phyloP scores from a whole-genome alignment of 1,140 invertebrate genomes.

The Latrodectus geometricus region DNA sequence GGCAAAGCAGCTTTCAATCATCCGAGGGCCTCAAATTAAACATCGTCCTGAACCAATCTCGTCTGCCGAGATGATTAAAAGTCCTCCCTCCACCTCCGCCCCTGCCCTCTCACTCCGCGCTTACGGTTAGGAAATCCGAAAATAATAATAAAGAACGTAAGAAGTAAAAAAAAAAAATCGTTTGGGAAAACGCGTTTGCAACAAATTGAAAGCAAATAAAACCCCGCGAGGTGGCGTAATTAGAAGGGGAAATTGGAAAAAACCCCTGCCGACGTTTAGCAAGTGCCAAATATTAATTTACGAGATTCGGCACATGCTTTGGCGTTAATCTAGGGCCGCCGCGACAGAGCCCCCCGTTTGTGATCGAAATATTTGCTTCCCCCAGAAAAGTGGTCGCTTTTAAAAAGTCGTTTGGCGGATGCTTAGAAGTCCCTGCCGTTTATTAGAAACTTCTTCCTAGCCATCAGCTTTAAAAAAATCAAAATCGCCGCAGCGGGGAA shows the following conservation, averaged over 20 bases:
- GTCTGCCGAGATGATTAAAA: slow-evolving; percentile 60
- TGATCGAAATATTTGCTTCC: slow-evolving; percentile 56
- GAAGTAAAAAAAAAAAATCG: slow-evolving; percentile 26
- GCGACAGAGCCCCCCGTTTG: slow-evolving; percentile 41
- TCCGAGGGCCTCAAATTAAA: slow-evolving; percentile 57
- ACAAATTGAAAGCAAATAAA: slow-evolving; percentile 62
- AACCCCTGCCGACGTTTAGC: slow-evolving; percentile 55
- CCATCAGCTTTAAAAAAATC: slow-evolving; percentile 48
- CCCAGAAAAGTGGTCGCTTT: slow-evolving; percentile 46
- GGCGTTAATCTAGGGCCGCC: slow-evolving; percentile 49
- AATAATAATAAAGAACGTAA: slow-evolving; percentile 51
- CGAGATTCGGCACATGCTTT: slow-evolving; percentile 53
- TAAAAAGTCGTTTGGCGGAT: slow-evolving; percentile 61
- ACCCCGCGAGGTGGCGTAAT: slow-evolving; percentile 60
- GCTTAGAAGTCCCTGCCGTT: slow-evolving; percentile 52
- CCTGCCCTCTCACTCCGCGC: slow-evolving; percentile 2
- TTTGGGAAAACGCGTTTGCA: slow-evolving; percentile 55
- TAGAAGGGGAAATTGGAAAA: slow-evolving; percentile 61
- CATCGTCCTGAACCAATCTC: slow-evolving; percentile 60
- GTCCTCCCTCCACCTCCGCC: slow-evolving; percentile 3
- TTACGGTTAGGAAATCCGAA: slow-evolving; percentile 38
- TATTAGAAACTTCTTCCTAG: slow-evolving; percentile 60
- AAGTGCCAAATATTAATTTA: slow-evolving; percentile 61
- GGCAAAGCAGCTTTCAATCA: slow-evolving; percentile 55
- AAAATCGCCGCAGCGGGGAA: slow-evolving; percentile 46